phyloP scores from a whole-genome alignment of 2,797 vertebrate species.

The Poeciliopsis infans region DNA sequence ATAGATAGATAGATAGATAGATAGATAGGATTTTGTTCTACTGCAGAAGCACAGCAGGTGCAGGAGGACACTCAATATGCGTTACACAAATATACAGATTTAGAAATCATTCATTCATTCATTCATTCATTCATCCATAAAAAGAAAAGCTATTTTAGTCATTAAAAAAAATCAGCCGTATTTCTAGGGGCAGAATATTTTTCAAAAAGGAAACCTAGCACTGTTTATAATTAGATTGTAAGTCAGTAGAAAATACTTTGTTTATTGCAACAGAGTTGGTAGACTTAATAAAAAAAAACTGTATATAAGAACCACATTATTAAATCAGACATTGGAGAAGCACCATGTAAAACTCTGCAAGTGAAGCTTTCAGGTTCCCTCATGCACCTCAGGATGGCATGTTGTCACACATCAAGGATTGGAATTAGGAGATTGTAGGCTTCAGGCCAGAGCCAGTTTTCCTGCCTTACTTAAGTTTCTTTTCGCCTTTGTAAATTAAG shows the following conservation, averaged over 20 bases:
- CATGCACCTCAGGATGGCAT: constrained; percentile 20
- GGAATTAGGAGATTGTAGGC: neutral
- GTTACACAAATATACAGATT: neutral
- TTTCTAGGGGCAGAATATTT: neutral
- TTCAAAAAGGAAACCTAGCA: neutral
- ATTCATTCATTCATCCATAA: neutral
- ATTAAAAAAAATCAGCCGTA: neutral
- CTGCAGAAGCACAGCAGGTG: neutral
- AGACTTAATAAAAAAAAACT: constrained; percentile 38
- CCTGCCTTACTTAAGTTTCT: neutral
- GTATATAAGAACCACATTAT: constrained; percentile 35
- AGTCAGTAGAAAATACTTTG: neutral
- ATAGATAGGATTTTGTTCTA: too few relatives aligned
- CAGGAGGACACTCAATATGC: neutral
- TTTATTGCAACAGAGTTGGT: constrained; percentile 2
- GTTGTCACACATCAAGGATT: neutral
- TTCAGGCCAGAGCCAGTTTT: neutral
- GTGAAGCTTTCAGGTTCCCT: constrained; percentile 24
- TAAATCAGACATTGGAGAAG: constrained; percentile 39
- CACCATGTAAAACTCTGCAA: constrained; percentile 22
- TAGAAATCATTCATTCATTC: too few relatives aligned
- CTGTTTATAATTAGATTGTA: neutral
- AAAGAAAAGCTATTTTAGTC: neutral
- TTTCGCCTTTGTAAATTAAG: neutral
- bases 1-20: too few relatives aligned